Evolutionary conservation across 2,113 vertebrate species (phyloP).

Genomic region (Lathamus discolor): DNA sequence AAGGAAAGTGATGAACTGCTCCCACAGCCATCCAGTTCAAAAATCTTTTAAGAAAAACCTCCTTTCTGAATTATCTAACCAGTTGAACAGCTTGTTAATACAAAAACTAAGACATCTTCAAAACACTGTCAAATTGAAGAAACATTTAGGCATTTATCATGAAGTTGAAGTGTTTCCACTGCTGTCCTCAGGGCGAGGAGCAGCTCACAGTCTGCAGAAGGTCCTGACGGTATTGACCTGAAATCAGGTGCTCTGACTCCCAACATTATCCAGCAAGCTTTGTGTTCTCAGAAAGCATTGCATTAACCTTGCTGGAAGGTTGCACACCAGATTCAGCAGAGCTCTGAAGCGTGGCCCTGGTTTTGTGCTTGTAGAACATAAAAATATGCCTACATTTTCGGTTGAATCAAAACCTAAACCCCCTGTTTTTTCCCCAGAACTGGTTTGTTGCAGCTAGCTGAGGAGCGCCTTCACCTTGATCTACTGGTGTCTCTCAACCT

Average conservation of each 20-base stretch:
- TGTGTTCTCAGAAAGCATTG: background rate
- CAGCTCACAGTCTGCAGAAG: background rate
- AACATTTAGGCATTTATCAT: background rate
- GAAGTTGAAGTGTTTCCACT: background rate
- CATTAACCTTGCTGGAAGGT: background rate
- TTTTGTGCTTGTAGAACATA: background rate
- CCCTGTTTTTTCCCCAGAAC: background rate
- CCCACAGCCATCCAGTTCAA: background rate
- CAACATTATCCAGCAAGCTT: background rate
- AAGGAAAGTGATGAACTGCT: background rate
- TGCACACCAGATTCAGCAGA: background rate
- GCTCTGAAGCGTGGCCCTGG: background rate
- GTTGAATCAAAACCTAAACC: background rate
- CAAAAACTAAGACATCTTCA: background rate
- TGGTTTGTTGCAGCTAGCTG: background rate
- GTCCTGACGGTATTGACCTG: background rate
- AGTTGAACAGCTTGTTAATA: conserved; percentile 5
- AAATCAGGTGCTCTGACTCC: background rate
- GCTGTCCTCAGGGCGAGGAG: background rate
- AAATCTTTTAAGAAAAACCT: background rate
- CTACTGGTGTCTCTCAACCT: background rate
- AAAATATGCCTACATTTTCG: background rate
- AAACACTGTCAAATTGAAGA: conserved; percentile 20
- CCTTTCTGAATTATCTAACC: background rate
- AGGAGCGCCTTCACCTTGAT: background rate